Percentiles rank a stretch among this genome's conserved stretches.
Evolutionary conservation across 2,888 invertebrate genomes (phyloP).

Genomic region (Cistogaster globosa): DNA sequence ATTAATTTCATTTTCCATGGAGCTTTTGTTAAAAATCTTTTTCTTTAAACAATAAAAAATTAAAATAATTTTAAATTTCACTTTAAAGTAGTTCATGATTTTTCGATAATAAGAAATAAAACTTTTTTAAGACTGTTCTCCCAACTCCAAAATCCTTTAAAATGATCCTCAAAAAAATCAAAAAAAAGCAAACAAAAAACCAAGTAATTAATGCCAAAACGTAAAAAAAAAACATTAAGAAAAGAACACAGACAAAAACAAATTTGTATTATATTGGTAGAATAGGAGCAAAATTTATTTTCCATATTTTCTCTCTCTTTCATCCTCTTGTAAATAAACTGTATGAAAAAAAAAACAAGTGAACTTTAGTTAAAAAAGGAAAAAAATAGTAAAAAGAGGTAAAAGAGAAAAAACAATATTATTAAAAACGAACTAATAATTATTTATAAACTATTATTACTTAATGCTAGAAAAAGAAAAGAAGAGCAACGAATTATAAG

Average conservation of each 20-base stretch:
- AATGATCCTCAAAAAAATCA: slow-evolving; percentile 15
- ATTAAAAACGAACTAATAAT: slow-evolving; percentile 44
- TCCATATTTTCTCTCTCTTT: slow-evolving; percentile 16
- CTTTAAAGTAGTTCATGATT: no score
- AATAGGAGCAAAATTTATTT: slow-evolving; percentile 29
- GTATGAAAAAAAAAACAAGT: slow-evolving; percentile 35
- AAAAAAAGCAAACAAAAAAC: background rate
- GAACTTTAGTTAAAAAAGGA: background rate
- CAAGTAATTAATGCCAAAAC: slow-evolving; percentile 38
- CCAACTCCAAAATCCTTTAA: background rate
- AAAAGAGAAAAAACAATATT: slow-evolving; percentile 29
- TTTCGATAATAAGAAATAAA: slow-evolving; percentile 1
- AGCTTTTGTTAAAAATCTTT: no score
- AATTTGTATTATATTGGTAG: slow-evolving; percentile 43
- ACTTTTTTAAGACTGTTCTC: slow-evolving; percentile 30
- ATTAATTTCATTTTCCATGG: no score
- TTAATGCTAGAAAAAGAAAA: slow-evolving; percentile 49
- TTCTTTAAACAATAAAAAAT: no score
- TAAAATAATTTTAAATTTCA: no score
- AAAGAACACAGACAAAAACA: background rate
- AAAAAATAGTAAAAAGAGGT: slow-evolving; percentile 2
- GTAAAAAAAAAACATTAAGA: background rate
- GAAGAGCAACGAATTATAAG: slow-evolving; percentile 66
- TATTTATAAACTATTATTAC: slow-evolving; percentile 51
- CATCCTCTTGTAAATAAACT: slow-evolving; percentile 28